Percentiles rank a stretch among this genome's conserved stretches.
Evolutionary conservation across 1,140 invertebrate genomes (phyloP).

Genomic region (Planococcus citri): DNA sequence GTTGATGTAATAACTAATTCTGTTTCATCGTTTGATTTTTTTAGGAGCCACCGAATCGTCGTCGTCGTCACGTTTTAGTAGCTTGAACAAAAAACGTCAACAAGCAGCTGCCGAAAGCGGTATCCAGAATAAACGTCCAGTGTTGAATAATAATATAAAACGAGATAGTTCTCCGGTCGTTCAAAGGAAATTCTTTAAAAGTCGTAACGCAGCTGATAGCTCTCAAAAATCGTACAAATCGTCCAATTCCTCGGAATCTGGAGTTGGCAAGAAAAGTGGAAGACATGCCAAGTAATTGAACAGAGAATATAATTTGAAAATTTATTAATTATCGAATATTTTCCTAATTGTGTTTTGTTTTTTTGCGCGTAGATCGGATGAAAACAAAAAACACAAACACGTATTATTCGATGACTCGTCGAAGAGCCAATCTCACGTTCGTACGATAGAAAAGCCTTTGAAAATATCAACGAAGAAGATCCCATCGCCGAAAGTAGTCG

Average conservation of each 20-base stretch:
- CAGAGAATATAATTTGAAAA: not conserved
- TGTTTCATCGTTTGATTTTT: not conserved
- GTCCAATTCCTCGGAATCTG: not conserved
- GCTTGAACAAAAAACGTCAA: slow-evolving; percentile 24
- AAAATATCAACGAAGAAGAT: not conserved
- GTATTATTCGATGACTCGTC: not conserved
- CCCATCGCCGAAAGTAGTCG: not conserved
- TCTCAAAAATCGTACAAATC: slow-evolving; percentile 12
- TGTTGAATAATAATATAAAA: slow-evolving; percentile 21
- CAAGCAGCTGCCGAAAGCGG: slow-evolving; percentile 13
- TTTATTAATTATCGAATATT: too few species aligned
- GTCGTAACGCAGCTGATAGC: slow-evolving; percentile 46
- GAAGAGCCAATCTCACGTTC: not conserved
- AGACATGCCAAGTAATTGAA: not conserved
- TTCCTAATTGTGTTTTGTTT: not conserved
- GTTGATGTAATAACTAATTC: too few species aligned
- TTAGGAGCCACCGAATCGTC: slow-evolving; percentile 3
- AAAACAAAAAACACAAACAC: slow-evolving; percentile 9
- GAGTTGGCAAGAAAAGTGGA: not conserved
- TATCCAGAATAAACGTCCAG: slow-evolving; percentile 12
- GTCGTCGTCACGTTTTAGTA: slow-evolving; percentile 22
- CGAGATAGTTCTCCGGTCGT: slow-evolving; percentile 32
- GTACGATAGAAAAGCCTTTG: not conserved
- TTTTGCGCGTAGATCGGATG: slow-evolving; percentile 2
- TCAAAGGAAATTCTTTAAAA: slow-evolving; percentile 82